Conservation (phyloP, 53 echinoderm and acorn worm species). For the Antedon mediterranea region DNA sequence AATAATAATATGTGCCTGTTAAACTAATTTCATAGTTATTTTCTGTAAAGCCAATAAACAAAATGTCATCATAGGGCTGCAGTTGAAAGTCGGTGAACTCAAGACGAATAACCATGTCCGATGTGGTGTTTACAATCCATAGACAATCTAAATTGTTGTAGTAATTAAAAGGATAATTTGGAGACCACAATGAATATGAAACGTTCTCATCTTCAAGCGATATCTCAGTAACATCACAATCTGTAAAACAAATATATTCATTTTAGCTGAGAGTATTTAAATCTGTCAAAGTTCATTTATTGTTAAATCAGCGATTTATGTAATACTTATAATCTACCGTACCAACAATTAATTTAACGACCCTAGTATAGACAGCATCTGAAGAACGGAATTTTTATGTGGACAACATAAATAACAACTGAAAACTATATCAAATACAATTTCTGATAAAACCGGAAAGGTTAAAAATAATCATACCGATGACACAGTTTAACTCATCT, state of each 20-base stretch:
- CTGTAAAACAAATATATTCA: background rate
- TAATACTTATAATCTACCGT: too few species aligned
- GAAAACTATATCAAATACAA: too few species aligned
- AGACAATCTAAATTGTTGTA: slow-evolving; percentile 11
- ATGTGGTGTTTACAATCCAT: slow-evolving; percentile 14
- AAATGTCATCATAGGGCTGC: slow-evolving; percentile 25
- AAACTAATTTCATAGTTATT: background rate
- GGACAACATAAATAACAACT: too few species aligned
- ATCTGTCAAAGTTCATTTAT: too few species aligned
- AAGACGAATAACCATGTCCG: slow-evolving; percentile 16
- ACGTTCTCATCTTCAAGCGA: background rate
- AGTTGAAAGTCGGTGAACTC: slow-evolving; percentile 30
- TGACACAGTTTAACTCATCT: too few species aligned
- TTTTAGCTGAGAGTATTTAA: too few species aligned
- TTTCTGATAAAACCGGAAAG: too few species aligned
- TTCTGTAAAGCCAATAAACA: slow-evolving; percentile 3
- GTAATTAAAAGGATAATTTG: slow-evolving; percentile 37
- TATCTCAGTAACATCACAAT: background rate
- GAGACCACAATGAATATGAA: slow-evolving; percentile 8
- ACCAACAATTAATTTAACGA: too few species aligned
- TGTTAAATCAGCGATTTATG: too few species aligned
- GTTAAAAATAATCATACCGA: too few species aligned
- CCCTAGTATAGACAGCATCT: too few species aligned
- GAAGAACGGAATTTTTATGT: too few species aligned
- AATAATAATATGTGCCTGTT: background rate